Evolutionary conservation across 2,113 vertebrate species (phyloP).

Genomic region (Cacatua alba): DNA sequence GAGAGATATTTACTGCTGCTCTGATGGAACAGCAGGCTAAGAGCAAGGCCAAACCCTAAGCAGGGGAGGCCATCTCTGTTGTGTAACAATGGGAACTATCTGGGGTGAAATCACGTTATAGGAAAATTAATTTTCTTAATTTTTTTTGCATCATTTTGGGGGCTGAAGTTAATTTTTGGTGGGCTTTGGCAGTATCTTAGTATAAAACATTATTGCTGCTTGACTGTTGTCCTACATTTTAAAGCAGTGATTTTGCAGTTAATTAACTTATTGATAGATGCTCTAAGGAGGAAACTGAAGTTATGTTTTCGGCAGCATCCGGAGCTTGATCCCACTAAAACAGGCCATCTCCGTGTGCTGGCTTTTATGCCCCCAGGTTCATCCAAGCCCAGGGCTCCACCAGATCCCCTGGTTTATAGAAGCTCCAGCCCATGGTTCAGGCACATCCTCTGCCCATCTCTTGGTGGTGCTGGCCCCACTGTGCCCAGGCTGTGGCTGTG

Average conservation of each 20-base stretch:
- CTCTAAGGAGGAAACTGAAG: neutral
- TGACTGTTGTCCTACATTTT: neutral
- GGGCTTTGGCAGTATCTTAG: neutral
- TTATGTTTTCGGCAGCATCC: constrained; percentile 14
- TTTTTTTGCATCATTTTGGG: neutral
- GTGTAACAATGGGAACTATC: accelerated
- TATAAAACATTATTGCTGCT: neutral
- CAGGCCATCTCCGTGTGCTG: constrained; percentile 29
- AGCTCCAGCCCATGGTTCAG: neutral
- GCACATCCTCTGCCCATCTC: accelerated
- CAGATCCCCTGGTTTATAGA: neutral
- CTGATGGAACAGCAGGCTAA: neutral
- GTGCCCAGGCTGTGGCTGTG: neutral
- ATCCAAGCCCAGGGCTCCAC: neutral
- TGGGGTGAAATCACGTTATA: neutral
- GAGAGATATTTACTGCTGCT: constrained; percentile 13
- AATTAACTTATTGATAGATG: neutral
- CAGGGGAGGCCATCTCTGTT: neutral
- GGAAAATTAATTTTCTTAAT: neutral
- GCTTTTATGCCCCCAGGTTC: neutral
- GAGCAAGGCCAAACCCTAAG: neutral
- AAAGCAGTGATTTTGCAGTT: neutral
- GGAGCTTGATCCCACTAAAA: neutral
- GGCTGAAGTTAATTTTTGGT: neutral
- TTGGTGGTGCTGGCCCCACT: neutral